Percentiles rank a stretch among this genome's conserved stretches.
These are phyloP conservation scores for Arge pagana DNA, from an alignment of 2,888 invertebrate species.

Conservation along the genomic window DNA sequence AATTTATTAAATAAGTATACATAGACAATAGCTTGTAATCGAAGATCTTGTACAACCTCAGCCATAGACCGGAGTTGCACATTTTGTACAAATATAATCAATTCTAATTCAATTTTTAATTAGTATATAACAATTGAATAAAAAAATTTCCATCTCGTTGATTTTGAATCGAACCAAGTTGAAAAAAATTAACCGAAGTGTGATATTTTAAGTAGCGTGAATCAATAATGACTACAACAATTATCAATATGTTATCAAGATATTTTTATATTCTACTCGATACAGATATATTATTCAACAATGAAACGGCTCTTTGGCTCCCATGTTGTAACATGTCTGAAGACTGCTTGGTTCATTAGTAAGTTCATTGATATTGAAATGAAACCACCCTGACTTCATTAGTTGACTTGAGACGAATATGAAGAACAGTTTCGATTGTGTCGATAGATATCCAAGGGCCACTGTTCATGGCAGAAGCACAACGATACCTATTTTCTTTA, in stretches of 20 bases:
- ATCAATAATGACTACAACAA: conserved; percentile 1
- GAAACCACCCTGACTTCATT: background rate
- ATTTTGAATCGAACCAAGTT: background rate
- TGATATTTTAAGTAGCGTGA: conserved; percentile 4
- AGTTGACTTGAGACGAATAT: background rate
- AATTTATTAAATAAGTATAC: conserved; percentile 13
- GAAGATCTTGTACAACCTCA: background rate
- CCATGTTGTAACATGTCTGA: background rate
- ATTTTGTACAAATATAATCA: conserved; percentile 18
- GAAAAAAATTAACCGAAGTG: background rate
- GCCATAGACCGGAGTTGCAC: conserved; percentile 7
- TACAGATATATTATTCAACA: conserved; percentile 15
- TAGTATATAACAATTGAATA: too few species aligned
- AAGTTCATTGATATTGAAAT: background rate
- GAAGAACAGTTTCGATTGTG: background rate
- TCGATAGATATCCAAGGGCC: background rate
- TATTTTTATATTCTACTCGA: conserved; percentile 6
- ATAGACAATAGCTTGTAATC: conserved; percentile 16
- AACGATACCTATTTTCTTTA: background rate
- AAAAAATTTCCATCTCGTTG: too few species aligned
- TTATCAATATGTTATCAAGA: background rate
- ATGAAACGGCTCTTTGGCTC: conserved; percentile 6
- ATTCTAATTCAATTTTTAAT: too few species aligned
- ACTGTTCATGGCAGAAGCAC: conserved; percentile 4
- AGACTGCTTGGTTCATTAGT: background rate